phyloP scores from a whole-genome alignment of 2,113 vertebrate genomes.

The Coreoperca whiteheadi region DNA sequence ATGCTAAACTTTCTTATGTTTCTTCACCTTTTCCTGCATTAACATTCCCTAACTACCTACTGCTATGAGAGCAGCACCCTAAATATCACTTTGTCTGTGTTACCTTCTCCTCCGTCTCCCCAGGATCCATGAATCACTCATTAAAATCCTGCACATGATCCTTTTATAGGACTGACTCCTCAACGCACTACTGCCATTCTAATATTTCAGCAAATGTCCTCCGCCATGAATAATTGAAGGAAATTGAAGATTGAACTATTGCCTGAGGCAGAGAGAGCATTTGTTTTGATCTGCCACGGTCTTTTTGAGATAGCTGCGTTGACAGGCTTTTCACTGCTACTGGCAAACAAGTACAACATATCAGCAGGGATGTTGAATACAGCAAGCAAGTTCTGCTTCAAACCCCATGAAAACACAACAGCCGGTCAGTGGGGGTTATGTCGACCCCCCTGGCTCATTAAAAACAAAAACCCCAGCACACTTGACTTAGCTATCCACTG shows the following conservation, averaged over 20 bases:
- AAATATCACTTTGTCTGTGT: conserved; percentile 5
- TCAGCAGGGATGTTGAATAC: conserved; percentile 36
- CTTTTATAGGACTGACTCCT: conserved; percentile 17
- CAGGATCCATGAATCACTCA: conserved; percentile 40
- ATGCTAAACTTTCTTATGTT: not conserved
- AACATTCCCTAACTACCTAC: not conserved
- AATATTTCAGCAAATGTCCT: conserved; percentile 53
- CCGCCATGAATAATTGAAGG: conserved; percentile 74
- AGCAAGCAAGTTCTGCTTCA: conserved; percentile 12
- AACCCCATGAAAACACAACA: conserved; percentile 32
- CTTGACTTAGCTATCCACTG: not conserved
- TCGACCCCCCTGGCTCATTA: conserved; percentile 35
- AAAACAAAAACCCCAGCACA: conserved; percentile 13
- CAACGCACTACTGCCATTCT: conserved; percentile 23
- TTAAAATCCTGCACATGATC: conserved; percentile 41
- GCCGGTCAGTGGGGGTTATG: conserved; percentile 32
- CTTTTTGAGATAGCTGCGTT: conserved; percentile 53
- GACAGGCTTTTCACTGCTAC: conserved; percentile 38
- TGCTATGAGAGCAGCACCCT: not conserved
- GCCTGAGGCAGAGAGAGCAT: conserved; percentile 58
- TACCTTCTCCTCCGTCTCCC: conserved; percentile 1
- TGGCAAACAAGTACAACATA: conserved; percentile 39
- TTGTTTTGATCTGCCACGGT: conserved; percentile 66
- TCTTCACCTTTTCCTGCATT: not conserved
- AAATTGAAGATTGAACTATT: conserved; percentile 59